Evolutionary conservation across 2,113 vertebrate species (phyloP).

Genomic region (Lathamus discolor): DNA sequence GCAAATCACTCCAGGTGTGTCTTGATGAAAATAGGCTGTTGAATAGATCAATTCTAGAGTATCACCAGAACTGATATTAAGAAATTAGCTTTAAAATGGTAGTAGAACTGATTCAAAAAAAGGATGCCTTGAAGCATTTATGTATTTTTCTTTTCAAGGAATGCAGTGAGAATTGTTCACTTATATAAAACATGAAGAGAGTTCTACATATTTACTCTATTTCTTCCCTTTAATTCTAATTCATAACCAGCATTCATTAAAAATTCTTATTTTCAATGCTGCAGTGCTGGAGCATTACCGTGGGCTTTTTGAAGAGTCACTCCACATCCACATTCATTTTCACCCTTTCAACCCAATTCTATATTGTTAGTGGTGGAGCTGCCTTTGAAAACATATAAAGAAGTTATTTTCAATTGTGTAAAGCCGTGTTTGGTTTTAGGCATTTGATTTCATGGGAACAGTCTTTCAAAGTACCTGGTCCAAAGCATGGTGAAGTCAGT

Average conservation of each 20-base stretch:
- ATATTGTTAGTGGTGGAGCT: slow-evolving; percentile 27
- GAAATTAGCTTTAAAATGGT: neutral
- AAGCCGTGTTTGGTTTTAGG: slow-evolving; percentile 1
- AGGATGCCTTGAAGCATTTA: neutral
- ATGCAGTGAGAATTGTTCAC: neutral
- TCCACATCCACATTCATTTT: slow-evolving; percentile 17
- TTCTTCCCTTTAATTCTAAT: neutral
- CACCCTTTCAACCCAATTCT: slow-evolving; percentile 31
- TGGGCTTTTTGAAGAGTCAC: neutral
- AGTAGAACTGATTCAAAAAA: neutral
- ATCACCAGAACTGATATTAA: neutral
- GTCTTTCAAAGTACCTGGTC: slow-evolving; percentile 35
- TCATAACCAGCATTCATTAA: neutral
- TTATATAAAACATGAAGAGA: neutral
- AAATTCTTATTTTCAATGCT: neutral
- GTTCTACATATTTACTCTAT: neutral
- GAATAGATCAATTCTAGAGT: neutral
- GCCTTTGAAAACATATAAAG: slow-evolving; percentile 49
- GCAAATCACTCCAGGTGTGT: neutral
- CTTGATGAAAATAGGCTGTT: neutral
- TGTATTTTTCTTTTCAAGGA: neutral
- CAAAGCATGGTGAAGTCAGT: slow-evolving; percentile 15
- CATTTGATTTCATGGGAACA: slow-evolving; percentile 27
- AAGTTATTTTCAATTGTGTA: slow-evolving; percentile 59
- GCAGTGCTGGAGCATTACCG: neutral